Percentiles rank a stretch among this genome's conserved stretches.
phyloP scores from a whole-genome alignment of 2,113 vertebrate genomes.

The Ammodytes dubius region DNA sequence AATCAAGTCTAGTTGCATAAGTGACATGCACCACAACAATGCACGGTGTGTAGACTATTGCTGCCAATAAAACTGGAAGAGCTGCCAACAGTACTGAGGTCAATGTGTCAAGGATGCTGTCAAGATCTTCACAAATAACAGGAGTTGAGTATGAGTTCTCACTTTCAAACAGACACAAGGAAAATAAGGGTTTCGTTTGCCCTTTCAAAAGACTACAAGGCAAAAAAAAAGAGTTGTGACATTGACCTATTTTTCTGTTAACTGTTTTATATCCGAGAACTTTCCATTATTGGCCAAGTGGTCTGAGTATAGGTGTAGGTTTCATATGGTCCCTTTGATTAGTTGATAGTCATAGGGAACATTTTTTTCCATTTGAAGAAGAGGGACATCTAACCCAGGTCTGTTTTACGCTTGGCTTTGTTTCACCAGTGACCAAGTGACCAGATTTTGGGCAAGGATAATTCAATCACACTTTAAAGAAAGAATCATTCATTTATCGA shows the following conservation, averaged over 20 bases:
- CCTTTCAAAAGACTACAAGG: not conserved
- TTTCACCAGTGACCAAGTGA: slow-evolving; percentile 4
- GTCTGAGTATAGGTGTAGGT: not conserved
- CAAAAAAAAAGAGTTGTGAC: not conserved
- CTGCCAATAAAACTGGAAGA: slow-evolving; percentile 14
- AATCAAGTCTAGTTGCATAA: slow-evolving; percentile 34
- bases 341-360: slow-evolving; percentile 14
- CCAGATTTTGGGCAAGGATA: slow-evolving; percentile 54
- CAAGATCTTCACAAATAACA: not conserved
- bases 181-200: not conserved
- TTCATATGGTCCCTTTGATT: slow-evolving; percentile 1
- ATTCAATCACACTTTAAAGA: not conserved
- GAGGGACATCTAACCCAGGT: slow-evolving; percentile 9
- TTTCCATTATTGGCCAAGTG: not conserved
- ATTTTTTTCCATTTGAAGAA: slow-evolving; percentile 3
- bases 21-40: not conserved
- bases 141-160: not conserved
- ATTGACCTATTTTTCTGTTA: not conserved
- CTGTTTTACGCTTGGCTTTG: not conserved
- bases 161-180: not conserved
- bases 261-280: not conserved
- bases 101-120: slow-evolving; percentile 29
- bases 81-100: slow-evolving; percentile 13
- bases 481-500: too few species aligned
- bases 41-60: not conserved